Conservation (phyloP, 2,888 invertebrate genomes). For the Phanerotoma sp. region DNA sequence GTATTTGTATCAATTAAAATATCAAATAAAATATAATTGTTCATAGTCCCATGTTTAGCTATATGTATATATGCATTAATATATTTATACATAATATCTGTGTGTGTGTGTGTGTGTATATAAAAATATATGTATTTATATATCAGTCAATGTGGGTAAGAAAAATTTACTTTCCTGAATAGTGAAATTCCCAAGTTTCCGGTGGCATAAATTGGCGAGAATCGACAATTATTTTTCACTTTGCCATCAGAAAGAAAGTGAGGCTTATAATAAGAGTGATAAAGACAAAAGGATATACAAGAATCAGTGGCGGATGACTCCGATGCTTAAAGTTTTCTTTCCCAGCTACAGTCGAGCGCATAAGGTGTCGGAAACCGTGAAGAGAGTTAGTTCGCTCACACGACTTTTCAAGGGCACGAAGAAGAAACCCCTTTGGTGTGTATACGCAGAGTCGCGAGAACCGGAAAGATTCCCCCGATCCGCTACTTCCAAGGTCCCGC, state of each 20-base stretch:
- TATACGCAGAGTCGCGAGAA: conserved; percentile 47
- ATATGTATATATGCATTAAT: neutral
- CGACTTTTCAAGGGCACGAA: conserved; percentile 47
- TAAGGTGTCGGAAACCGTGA: conserved; percentile 46
- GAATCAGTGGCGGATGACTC: conserved; percentile 21
- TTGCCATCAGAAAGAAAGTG: conserved; percentile 16
- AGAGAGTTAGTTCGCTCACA: conserved; percentile 33
- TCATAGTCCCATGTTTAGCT: neutral
- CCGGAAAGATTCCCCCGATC: conserved; percentile 57
- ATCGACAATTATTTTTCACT: conserved; percentile 29
- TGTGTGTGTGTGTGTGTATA: neutral
- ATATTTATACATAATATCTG: neutral
- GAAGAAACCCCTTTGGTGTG: conserved; percentile 30
- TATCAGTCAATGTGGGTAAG: neutral
- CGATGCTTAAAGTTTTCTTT: conserved; percentile 1
- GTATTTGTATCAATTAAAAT: neutral
- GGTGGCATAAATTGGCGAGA: conserved; percentile 19
- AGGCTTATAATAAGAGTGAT: conserved; percentile 8
- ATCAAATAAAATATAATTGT: neutral
- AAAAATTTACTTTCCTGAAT: conserved; percentile 25
- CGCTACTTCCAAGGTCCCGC: conserved; percentile 54
- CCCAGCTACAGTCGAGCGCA: neutral
- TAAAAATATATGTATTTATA: neutral
- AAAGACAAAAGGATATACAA: conserved; percentile 10
- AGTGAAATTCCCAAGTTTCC: conserved; percentile 26